A percentile compares a stretch with the other conserved stretches of the same genome.
These are phyloP conservation scores for Pachyrhynchus sulphureomaculatus DNA, from an alignment of 1,140 invertebrate species.

Conservation along the genomic window DNA sequence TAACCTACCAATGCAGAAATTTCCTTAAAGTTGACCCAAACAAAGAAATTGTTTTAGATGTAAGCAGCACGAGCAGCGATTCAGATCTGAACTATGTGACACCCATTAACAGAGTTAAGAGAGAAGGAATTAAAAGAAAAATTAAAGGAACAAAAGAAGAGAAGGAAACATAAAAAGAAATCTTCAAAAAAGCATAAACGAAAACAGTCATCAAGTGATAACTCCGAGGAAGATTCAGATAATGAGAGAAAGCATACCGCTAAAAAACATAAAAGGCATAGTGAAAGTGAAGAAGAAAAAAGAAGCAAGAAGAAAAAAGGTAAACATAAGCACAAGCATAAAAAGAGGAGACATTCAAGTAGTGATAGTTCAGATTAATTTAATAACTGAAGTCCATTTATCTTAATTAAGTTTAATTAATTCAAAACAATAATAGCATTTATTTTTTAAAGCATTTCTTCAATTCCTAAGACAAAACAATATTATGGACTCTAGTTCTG, in stretches of 20 bases:
- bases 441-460: too few relatives aligned
- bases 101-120: slow-evolving; percentile 74
- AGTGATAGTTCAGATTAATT: slow-evolving; percentile 1
- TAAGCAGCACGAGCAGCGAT: slow-evolving; percentile 93
- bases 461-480: too few relatives aligned
- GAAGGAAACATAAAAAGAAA: slow-evolving; percentile 51
- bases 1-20: slow-evolving; percentile 95
- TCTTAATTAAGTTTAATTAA: too few relatives aligned
- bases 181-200: slow-evolving; percentile 29
- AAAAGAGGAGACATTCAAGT: neutral
- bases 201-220: slow-evolving; percentile 25
- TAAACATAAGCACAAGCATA: slow-evolving; percentile 22
- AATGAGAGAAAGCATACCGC: neutral
- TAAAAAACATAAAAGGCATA: too few relatives aligned
- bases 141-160: slow-evolving; percentile 57
- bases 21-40: slow-evolving; percentile 88
- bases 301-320: neutral
- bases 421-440: too few relatives aligned
- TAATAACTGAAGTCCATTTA: too few relatives aligned
- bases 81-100: slow-evolving; percentile 79
- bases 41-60: slow-evolving; percentile 90
- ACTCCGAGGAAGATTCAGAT: neutral
- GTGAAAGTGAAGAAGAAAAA: neutral
- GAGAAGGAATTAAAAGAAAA: slow-evolving; percentile 74
- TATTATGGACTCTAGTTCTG: too few relatives aligned